Conservation (phyloP, 2,113 vertebrate species). For the Nothobranchius furzeri region DNA sequence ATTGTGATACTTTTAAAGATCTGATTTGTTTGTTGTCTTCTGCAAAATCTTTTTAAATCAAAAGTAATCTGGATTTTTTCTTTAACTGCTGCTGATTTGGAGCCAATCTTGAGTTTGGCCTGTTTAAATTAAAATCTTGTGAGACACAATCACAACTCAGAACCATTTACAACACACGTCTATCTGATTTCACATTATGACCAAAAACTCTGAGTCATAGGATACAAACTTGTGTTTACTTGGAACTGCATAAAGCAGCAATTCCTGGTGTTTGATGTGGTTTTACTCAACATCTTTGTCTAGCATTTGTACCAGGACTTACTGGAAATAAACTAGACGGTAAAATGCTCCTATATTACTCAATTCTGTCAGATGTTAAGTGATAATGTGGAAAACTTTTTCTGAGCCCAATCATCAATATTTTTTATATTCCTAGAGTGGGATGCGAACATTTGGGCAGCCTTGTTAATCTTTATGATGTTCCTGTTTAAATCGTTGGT, state of each 20-base stretch:
- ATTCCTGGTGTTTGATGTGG: background rate
- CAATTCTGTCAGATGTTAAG: background rate
- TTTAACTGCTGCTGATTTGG: conserved; percentile 27
- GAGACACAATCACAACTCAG: conserved; percentile 4
- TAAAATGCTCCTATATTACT: background rate
- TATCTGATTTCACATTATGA: too few species aligned
- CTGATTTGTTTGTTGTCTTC: too few species aligned
- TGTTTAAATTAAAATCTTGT: conserved; percentile 35
- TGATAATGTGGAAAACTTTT: background rate
- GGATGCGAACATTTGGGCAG: too few species aligned
- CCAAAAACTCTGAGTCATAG: too few species aligned
- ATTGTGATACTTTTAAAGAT: too few species aligned
- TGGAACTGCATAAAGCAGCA: background rate
- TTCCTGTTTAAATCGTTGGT: too few species aligned
- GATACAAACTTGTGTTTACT: background rate
- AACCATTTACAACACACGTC: background rate
- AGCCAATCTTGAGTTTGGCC: conserved; percentile 25
- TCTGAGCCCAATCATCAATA: background rate
- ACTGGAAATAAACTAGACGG: background rate
- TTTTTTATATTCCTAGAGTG: too few species aligned
- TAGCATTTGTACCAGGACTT: background rate
- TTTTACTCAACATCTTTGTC: conserved; percentile 1
- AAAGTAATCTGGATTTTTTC: background rate
- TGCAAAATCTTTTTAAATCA: too few species aligned
- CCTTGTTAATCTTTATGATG: too few species aligned